phyloP scores from a whole-genome alignment of 2,797 vertebrate species.

The Channallabes apus region DNA sequence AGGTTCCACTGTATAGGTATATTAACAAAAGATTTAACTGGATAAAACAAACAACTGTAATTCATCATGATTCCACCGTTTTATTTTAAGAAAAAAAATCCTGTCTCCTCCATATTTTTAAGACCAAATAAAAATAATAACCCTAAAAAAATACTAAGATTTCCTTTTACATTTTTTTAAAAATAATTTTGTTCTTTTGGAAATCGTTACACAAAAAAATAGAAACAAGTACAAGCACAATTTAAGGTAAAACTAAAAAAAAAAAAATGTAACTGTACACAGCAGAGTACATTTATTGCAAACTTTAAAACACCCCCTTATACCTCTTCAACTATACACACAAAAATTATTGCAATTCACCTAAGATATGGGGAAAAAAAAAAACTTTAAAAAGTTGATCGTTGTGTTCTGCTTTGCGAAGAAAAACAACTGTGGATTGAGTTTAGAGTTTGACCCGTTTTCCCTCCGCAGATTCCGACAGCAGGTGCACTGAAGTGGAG shows the following conservation, averaged over 20 bases:
- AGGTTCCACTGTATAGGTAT: no score
- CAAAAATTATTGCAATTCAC: conserved; percentile 68
- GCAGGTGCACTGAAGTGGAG: conserved; percentile 40
- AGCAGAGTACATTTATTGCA: conserved; percentile 79
- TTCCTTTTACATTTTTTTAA: conserved; percentile 70
- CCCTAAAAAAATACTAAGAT: conserved; percentile 73
- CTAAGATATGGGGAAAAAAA: conserved; percentile 65
- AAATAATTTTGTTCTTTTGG: conserved; percentile 78
- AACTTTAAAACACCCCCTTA: conserved; percentile 71
- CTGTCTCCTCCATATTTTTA: conserved; percentile 72
- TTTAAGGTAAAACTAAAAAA: conserved; percentile 69
- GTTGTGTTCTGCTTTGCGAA: conserved; percentile 50
- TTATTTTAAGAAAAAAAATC: conserved; percentile 79
- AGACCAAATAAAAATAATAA: conserved; percentile 63
- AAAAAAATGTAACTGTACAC: conserved; percentile 82
- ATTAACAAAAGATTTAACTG: no score
- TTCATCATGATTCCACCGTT: conserved; percentile 62
- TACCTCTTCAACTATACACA: conserved; percentile 72
- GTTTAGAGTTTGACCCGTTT: conserved; percentile 31
- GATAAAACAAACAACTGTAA: conserved; percentile 25
- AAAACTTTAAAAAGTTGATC: conserved; percentile 52
- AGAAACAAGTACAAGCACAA: conserved; percentile 74
- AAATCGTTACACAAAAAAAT: conserved; percentile 78
- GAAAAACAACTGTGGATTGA: conserved; percentile 48
- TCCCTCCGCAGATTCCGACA: conserved; percentile 15